Conservation (phyloP, 2,888 invertebrate genomes). For the Eupithecia tripunctaria region DNA sequence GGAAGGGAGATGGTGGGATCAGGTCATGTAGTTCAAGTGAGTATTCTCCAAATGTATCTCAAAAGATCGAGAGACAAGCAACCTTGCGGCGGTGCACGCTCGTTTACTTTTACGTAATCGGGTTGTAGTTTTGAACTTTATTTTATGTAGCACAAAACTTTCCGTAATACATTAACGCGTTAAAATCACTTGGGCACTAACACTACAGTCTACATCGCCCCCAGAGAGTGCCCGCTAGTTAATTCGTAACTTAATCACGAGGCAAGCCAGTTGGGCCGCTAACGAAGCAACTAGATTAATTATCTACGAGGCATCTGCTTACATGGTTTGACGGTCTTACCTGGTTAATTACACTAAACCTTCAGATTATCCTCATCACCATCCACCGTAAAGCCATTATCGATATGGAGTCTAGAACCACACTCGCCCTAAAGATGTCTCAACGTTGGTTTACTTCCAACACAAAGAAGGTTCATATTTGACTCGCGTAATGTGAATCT, state of each 20-base stretch:
- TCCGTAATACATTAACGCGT: neutral
- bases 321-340: neutral
- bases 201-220: constrained; percentile 9
- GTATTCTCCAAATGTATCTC: no score
- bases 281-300: constrained; percentile 14
- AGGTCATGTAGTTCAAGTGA: no score
- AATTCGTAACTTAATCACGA: constrained; percentile 27
- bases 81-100: no score
- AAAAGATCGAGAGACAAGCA: no score
- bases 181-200: neutral
- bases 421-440: no score
- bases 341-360: neutral
- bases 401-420: no score
- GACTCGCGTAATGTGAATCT: no score
- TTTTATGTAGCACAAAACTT: neutral
- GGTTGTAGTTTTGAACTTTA: no score
- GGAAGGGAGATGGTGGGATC: no score
- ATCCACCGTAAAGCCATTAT: neutral
- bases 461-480: no score
- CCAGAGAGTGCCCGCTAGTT: constrained; percentile 4
- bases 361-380: neutral
- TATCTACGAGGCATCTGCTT: constrained; percentile 1
- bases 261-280: neutral
- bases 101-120: no score
- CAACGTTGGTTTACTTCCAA: no score